A percentile compares a stretch with the other conserved stretches of the same genome.
These are phyloP conservation scores for Syncerus caffer DNA, from an alignment of 2,797 vertebrate species.

Conservation along the genomic window DNA sequence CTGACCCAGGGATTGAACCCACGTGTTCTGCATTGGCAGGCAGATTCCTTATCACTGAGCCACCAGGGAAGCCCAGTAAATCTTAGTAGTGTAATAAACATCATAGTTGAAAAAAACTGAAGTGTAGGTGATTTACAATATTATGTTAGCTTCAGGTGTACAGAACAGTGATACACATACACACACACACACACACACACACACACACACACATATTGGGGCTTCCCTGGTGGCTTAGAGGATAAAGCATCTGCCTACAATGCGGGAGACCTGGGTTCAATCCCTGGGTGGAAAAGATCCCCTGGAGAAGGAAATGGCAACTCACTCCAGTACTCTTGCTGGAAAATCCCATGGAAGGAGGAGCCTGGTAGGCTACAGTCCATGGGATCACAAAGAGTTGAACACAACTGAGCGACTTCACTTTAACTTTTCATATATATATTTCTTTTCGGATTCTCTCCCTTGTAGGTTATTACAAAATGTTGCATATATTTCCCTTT, in stretches of 20 bases:
- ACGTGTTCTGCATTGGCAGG: neutral
- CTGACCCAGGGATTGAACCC: neutral
- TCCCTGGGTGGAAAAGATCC: neutral
- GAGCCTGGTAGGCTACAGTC: neutral
- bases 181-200: accelerated
- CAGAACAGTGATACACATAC: neutral
- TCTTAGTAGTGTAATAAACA: neutral
- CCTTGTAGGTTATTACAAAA: neutral
- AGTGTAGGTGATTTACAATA: neutral
- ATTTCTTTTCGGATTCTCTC: neutral
- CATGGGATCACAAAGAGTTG: neutral
- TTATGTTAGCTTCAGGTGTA: neutral
- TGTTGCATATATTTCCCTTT: neutral
- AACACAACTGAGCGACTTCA: neutral
- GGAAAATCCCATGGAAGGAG: neutral
- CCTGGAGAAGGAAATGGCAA: neutral
- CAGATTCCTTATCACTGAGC: neutral
- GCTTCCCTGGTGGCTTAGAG: neutral
- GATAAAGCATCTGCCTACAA: neutral
- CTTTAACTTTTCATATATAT: neutral
- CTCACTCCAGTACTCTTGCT: neutral
- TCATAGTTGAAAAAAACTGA: neutral
- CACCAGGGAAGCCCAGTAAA: neutral
- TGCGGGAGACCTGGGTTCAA: neutral
- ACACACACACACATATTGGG: neutral